Percentiles rank a stretch among this genome's conserved stretches.
These are phyloP conservation scores for Cossypha niveicapilla DNA, from an alignment of 2,797 vertebrate species.

Conservation along the genomic window DNA sequence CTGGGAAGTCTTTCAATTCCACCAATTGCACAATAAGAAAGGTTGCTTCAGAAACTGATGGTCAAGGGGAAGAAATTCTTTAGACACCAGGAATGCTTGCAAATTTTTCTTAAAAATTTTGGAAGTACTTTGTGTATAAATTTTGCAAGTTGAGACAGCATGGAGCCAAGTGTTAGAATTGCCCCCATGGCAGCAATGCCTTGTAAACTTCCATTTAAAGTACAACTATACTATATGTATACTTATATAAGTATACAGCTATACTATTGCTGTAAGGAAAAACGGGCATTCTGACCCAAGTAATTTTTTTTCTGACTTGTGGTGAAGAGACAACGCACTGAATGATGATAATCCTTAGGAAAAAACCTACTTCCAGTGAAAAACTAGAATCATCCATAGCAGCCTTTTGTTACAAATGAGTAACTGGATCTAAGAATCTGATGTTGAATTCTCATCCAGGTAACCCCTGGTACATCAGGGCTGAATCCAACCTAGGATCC, in stretches of 20 bases:
- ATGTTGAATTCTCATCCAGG: neutral
- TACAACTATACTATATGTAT: neutral
- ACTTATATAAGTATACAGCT: neutral
- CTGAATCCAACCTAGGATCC: neutral
- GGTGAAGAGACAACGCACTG: neutral
- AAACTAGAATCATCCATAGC: neutral
- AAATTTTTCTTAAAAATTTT: neutral
- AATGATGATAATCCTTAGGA: neutral
- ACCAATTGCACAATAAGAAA: neutral
- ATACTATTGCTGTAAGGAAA: neutral
- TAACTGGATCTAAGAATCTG: neutral
- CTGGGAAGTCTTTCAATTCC: neutral
- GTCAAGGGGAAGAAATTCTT: neutral
- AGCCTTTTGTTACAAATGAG: neutral
- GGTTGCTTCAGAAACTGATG: neutral
- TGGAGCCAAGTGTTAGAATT: neutral
- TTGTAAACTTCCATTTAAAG: neutral
- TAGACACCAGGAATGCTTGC: neutral
- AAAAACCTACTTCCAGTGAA: neutral
- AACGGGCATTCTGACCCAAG: neutral
- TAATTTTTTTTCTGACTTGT: neutral
- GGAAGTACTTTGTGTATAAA: neutral
- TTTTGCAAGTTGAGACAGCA: neutral
- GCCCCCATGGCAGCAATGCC: neutral
- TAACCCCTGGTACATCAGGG: neutral